A percentile compares a stretch with the other conserved stretches of the same genome.
Evolutionary conservation across 2,888 invertebrate genomes (phyloP).

Genomic region (Chesias legatella): DNA sequence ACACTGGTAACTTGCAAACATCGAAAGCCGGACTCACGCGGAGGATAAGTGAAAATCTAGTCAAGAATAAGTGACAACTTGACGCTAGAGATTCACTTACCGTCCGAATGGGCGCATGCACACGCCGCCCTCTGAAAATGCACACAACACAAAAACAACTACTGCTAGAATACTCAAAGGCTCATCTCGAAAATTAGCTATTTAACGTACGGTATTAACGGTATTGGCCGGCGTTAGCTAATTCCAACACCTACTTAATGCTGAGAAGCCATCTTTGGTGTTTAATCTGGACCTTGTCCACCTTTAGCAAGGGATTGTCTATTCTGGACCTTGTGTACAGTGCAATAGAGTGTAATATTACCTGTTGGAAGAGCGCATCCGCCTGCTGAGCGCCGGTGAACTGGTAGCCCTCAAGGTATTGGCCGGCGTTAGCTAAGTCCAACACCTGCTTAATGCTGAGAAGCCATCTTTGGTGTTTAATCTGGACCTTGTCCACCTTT

Average conservation of each 20-base stretch:
- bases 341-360: too few species aligned
- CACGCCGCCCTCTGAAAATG: constrained; percentile 16
- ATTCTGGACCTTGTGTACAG: too few species aligned
- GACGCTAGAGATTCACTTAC: constrained; percentile 80
- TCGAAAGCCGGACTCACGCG: constrained; percentile 58
- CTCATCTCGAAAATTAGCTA: neutral
- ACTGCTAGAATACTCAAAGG: too few species aligned
- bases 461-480: too few species aligned
- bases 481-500: too few species aligned
- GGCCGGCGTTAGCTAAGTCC: constrained; percentile 92
- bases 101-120: constrained; percentile 53
- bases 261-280: too few species aligned
- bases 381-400: constrained; percentile 74
- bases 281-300: too few species aligned
- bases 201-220: too few species aligned
- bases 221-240: constrained; percentile 92
- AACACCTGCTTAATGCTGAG: too few species aligned
- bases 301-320: too few species aligned
- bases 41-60: constrained; percentile 85
- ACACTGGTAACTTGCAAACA: constrained; percentile 43
- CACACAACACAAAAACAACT: constrained; percentile 28
- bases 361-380: constrained; percentile 81
- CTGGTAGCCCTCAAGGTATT: constrained; percentile 21
- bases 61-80: constrained; percentile 76
- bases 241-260: constrained; percentile 89